phyloP scores from a whole-genome alignment of 2,888 invertebrate genomes.

The Hyalella azteca region DNA sequence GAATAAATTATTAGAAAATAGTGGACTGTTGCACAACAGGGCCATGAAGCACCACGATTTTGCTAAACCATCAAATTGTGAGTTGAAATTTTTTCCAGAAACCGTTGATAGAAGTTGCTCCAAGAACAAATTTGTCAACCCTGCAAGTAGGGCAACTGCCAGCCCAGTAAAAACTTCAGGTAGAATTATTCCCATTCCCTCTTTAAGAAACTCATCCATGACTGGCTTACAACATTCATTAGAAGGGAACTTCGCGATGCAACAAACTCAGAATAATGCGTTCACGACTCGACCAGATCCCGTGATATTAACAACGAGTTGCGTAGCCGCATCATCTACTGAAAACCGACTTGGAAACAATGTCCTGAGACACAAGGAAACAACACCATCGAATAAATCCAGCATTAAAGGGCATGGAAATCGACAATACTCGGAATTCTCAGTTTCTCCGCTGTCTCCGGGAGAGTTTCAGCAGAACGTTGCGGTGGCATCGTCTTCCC shows the following conservation, averaged over 20 bases:
- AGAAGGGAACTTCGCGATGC: background rate
- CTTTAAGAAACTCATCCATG: too few relatives aligned
- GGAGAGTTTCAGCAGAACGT: background rate
- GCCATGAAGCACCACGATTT: background rate
- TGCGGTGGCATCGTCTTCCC: background rate
- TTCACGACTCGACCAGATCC: too few relatives aligned
- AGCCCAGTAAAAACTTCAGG: too few relatives aligned
- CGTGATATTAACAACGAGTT: too few relatives aligned
- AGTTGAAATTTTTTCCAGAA: background rate
- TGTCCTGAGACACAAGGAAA: background rate
- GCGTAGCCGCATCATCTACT: too few relatives aligned
- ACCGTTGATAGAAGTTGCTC: background rate
- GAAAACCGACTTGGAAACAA: too few relatives aligned
- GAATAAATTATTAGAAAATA: background rate
- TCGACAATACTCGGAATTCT: background rate
- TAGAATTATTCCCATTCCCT: too few relatives aligned
- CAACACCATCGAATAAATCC: background rate
- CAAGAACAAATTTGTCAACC: too few relatives aligned
- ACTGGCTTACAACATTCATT: too few relatives aligned
- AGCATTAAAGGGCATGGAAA: background rate
- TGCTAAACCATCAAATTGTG: background rate
- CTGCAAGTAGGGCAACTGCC: too few relatives aligned
- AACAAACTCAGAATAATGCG: background rate
- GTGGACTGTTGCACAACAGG: background rate
- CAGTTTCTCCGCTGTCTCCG: background rate